A percentile compares a stretch with the other conserved stretches of the same genome.
phyloP scores from a whole-genome alignment of 1,140 invertebrate genomes.

The Sitophilus oryzae region DNA sequence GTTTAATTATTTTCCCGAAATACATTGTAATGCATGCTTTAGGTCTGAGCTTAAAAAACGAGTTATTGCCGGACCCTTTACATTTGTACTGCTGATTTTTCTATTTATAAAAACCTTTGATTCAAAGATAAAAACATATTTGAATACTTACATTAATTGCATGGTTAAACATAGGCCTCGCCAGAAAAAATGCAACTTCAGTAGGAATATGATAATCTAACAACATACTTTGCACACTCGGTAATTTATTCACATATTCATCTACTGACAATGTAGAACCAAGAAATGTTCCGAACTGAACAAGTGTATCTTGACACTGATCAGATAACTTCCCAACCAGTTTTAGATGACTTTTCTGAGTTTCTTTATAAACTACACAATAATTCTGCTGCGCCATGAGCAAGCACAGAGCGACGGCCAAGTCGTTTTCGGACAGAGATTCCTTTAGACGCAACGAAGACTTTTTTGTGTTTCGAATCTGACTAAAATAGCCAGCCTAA shows the following conservation, averaged over 20 bases:
- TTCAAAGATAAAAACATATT: too few species aligned
- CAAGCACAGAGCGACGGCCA: constrained; percentile 89
- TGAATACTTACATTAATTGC: constrained; percentile 79
- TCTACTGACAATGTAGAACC: constrained; percentile 88
- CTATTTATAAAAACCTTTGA: too few species aligned
- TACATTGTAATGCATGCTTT: too few species aligned
- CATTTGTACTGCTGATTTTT: too few species aligned
- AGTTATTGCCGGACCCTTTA: too few species aligned
- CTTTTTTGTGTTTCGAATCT: constrained; percentile 94
- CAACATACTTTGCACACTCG: constrained; percentile 82
- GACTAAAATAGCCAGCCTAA: constrained; percentile 91
- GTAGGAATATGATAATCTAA: constrained; percentile 90
- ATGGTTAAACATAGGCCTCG: constrained; percentile 84
- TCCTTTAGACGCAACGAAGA: constrained; percentile 95
- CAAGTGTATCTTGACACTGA: constrained; percentile 96
- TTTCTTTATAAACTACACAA: constrained; percentile 84
- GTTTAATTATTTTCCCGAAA: too few species aligned
- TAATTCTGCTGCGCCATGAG: constrained; percentile 96
- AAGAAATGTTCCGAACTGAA: constrained; percentile 96
- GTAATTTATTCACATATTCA: constrained; percentile 86
- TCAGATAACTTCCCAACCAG: constrained; percentile 75
- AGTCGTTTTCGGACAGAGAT: constrained; percentile 76
- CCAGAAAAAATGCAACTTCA: constrained; percentile 95
- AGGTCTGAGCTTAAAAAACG: too few species aligned
- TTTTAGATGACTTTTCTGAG: constrained; percentile 85